phyloP scores from a whole-genome alignment of 2,113 vertebrate genomes.

The Hemichromis elongatus region DNA sequence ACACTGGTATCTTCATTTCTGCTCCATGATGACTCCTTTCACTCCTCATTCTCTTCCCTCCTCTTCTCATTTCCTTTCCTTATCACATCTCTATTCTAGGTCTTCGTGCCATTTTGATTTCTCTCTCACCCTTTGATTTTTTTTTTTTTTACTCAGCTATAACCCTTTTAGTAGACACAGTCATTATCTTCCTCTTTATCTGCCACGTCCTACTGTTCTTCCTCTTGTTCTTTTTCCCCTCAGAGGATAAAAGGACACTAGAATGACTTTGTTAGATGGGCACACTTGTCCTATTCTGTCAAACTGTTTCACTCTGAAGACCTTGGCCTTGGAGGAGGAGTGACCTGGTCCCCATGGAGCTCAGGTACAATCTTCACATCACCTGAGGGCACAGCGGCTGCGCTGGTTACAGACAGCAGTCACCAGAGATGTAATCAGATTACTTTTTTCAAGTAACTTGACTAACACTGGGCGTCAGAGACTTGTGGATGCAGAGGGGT shows the following conservation, averaged over 20 bases:
- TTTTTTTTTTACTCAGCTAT: background rate
- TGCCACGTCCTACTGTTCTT: background rate
- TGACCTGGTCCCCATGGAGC: background rate
- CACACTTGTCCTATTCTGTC: no score
- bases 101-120: background rate
- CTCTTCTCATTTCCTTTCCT: background rate
- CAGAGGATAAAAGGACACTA: background rate
- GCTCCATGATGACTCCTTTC: background rate
- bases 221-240: background rate
- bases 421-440: no score
- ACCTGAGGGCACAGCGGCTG: background rate
- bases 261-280: background rate
- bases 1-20: background rate
- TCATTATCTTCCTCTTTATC: background rate
- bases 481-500: no score
- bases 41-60: background rate
- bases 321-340: constrained; percentile 23
- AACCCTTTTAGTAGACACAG: background rate
- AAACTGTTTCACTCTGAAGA: background rate
- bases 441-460: no score
- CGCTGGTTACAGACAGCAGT: background rate
- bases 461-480: background rate
- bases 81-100: background rate
- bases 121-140: background rate
- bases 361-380: background rate